phyloP scores from a whole-genome alignment of 2,113 vertebrate species.

The Onychorhynchus coronatus region DNA sequence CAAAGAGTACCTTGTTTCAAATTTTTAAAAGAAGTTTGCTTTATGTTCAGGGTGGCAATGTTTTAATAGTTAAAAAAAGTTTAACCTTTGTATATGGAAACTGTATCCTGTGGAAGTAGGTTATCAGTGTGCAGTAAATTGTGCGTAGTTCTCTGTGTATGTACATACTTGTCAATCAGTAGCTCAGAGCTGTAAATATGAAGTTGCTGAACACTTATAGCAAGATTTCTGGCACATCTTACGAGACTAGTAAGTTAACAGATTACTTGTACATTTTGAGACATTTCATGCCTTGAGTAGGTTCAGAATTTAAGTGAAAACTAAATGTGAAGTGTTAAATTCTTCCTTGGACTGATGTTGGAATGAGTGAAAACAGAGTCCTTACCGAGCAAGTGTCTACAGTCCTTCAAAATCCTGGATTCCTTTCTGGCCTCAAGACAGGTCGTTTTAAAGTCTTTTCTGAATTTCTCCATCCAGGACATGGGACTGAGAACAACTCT shows the following conservation, averaged over 20 bases:
- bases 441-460: not conserved
- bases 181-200: not conserved
- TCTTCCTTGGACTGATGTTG: not conserved
- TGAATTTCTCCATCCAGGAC: not conserved
- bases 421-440: not conserved
- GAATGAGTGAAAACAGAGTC: not conserved
- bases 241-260: not conserved
- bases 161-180: not conserved
- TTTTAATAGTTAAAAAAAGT: not conserved
- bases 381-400: not conserved
- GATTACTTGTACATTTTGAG: not conserved
- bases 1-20: not conserved
- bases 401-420: not conserved
- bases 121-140: not conserved
- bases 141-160: not conserved
- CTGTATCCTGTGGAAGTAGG: not conserved
- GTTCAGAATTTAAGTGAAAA: constrained; percentile 10
- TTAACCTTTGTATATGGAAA: not conserved
- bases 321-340: not conserved
- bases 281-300: not conserved
- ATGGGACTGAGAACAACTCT: not conserved
- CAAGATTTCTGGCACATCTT: not conserved
- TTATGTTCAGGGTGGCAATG: not conserved
- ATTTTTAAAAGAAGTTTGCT: not conserved
- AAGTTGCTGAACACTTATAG: not conserved